Conservation (phyloP, 2,888 invertebrate genomes). For the Tribolium freemani region DNA sequence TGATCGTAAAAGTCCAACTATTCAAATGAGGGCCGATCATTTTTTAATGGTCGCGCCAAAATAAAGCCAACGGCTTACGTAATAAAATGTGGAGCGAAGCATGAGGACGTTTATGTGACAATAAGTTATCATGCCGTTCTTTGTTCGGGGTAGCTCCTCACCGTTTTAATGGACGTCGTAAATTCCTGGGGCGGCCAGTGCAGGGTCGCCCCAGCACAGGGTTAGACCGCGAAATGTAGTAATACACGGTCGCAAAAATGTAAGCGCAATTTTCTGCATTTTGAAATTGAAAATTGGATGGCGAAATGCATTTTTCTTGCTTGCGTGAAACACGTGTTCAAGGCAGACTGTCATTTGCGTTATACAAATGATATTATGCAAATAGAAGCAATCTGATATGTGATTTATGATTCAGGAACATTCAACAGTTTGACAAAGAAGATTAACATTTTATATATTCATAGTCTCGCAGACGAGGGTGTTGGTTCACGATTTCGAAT, state of each 20-base stretch:
- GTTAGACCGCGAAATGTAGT: not conserved
- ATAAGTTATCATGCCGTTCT: conserved; percentile 63
- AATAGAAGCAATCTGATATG: conserved; percentile 51
- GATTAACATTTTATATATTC: conserved; percentile 61
- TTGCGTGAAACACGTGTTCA: conserved; percentile 9
- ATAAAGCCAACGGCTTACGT: conserved; percentile 37
- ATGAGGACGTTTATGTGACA: conserved; percentile 61
- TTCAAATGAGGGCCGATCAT: conserved; percentile 47
- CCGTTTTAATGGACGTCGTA: conserved; percentile 62
- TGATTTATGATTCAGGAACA: conserved; percentile 57
- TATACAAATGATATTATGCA: conserved; percentile 48
- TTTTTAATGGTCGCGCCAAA: conserved; percentile 47
- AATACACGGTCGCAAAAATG: not conserved
- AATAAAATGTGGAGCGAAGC: conserved; percentile 59
- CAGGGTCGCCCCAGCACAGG: conserved; percentile 7
- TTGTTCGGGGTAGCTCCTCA: conserved; percentile 62
- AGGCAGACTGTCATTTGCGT: conserved; percentile 33
- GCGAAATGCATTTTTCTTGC: not conserved
- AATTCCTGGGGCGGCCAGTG: conserved; percentile 58
- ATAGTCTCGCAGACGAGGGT: conserved; percentile 47
- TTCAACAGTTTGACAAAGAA: conserved; percentile 61
- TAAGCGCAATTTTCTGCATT: conserved; percentile 5
- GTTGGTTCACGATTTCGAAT: conserved; percentile 27
- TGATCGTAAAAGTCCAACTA: conserved; percentile 51
- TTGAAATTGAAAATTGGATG: conserved; percentile 4